Evolutionary conservation across 2,113 vertebrate species (phyloP).

Genomic region (Corydoras maculifer): DNA sequence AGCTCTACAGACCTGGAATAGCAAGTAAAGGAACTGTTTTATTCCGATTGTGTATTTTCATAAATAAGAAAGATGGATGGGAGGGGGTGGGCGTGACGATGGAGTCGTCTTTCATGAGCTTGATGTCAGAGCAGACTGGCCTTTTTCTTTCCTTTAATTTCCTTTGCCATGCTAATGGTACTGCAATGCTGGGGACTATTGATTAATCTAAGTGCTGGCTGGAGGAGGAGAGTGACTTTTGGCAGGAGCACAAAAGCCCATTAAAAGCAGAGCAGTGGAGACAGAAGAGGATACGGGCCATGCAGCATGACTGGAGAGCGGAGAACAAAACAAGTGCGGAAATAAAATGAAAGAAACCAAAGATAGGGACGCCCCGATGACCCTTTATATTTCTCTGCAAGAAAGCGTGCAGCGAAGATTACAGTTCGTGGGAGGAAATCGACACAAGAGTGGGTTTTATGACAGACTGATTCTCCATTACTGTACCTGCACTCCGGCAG

Average conservation of each 20-base stretch:
- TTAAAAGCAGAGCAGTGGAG: constrained; percentile 44
- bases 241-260: constrained; percentile 58
- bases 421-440: constrained; percentile 18
- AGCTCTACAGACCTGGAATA: background rate
- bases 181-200: constrained; percentile 50
- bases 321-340: constrained; percentile 1
- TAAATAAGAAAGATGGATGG: constrained; percentile 6
- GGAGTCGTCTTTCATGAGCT: constrained; percentile 37
- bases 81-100: constrained; percentile 6
- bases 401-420: constrained; percentile 12
- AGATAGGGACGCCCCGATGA: constrained; percentile 10
- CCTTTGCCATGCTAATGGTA: constrained; percentile 50
- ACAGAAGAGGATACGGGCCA: constrained; percentile 26
- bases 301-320: constrained; percentile 31
- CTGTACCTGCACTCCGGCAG: background rate
- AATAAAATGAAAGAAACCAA: constrained; percentile 13
- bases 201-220: constrained; percentile 61
- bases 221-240: constrained; percentile 60
- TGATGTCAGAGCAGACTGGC: constrained; percentile 42
- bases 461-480: constrained; percentile 1
- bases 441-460: constrained; percentile 16
- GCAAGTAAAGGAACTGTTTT: background rate
- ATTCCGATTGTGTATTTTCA: constrained; percentile 23
- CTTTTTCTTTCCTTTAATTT: constrained; percentile 43
- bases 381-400: constrained; percentile 14